Base-by-base conservation (phyloP, 2,113 vertebrate species). In the Rallus limicola region DNA sequence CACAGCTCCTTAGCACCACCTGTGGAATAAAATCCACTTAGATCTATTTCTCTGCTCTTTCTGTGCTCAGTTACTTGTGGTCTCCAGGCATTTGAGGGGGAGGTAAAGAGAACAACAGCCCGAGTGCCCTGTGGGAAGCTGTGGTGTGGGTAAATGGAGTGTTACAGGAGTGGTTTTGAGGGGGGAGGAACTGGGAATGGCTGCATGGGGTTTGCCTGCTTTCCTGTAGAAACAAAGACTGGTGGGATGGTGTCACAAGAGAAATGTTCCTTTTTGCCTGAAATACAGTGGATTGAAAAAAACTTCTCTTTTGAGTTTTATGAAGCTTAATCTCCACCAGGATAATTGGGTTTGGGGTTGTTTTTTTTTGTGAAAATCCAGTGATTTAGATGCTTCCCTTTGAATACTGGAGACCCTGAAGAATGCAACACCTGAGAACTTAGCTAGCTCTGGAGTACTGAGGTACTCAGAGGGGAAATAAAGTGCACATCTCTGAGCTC, bases 81-180 rank as follows among this genome's bases (percentile, higher is more conserved):
- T 38, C 7, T 52, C 23, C 56, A 68, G 69, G 52, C n/a, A 6
- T 7, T 2, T 23, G 34, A 77, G 40, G 42, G 11, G n/a, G 63
- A 77, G 34, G 55, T 38, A 63, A 31, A 40, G 29, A 59, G 29
- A 67, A 38, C 18, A 13, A 9, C 69, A 44, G 14, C 34, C 38
- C 42, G 9, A 50, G 17, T 36, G n/a, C 10, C 17, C 20, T 62
- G 25, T 50, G 42, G 56, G 65, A 36, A 78, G 29, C 56, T 13
- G 1, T 13, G 46, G 53, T 0, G 0, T 34, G 5, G 31, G 5
- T 28, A 71, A 38, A 7, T 19, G 26, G 21, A 38, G 9, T 8
- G 8, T 48, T 24, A 16, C 42, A 67, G 46, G 16, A 69, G 26
- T 6, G 4, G 21, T 82, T 23, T 2, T 50, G 62, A 40, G 18